Evolutionary conservation across 2,888 invertebrate genomes (phyloP), one percentile per base, ranked within the genome.

Genomic region (Lysandra coridon): DNA sequence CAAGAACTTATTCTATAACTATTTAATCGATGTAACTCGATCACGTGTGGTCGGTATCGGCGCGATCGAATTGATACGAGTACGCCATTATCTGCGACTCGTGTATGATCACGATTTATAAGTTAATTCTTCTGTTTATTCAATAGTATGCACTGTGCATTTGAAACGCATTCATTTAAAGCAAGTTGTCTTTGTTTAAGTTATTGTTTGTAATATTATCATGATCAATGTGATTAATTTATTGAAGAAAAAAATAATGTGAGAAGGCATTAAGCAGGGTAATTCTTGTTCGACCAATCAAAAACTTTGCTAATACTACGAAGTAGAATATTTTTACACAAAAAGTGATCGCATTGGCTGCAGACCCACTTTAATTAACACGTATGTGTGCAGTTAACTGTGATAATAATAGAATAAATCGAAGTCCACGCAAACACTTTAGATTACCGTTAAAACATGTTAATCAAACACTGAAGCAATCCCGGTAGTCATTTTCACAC

Each of bases 21-120:
- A 10, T 10, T 30, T 30, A 30, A 23, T 10, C 33, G 69, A 69
- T 14, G 33, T 14, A 30, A 64, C 30, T 30, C 69, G 69, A 69
- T 69, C 69, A 69, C 69, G 69, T 69, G 64, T 69, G 69, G 69
- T 69, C 69, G 30, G 30, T 57, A 69, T 69, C 69, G 33, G 69
- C 69, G 69, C 17, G 33, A 69, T 69, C 14, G 33, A 33, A 69
- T 14, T 17, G 69, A 69, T 69, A 17, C 69, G 69, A 69, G 33
- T 69, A 33, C 33, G 17, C 69, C 69, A 69, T 69, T 69, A 69
- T 69, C 69, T 69, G 5, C 69, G 33, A 69, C 33, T 69, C 33
- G 69, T 69, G 69, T 69, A 37, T 69, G 33, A 14, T 69, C 69
- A 69, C 69, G 69, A 69, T 37, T 69, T 69, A 69, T 69, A 69